Evolutionary conservation across 1,140 invertebrate species (phyloP).

Genomic region (Microplitis demolitor): DNA sequence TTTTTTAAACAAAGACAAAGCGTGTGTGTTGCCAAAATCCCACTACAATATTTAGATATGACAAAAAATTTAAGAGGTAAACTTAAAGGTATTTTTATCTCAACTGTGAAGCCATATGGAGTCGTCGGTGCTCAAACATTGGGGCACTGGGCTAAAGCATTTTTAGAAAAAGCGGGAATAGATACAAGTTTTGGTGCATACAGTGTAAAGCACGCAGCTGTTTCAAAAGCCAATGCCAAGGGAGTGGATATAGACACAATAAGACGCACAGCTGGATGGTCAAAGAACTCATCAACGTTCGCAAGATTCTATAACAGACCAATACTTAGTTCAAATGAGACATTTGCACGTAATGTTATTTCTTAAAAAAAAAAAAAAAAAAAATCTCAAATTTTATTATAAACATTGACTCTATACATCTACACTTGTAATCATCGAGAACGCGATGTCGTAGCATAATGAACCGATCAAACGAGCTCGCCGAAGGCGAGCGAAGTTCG

Average conservation of each 20-base stretch:
- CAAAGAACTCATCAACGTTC: neutral
- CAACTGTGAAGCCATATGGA: neutral
- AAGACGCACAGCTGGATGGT: neutral
- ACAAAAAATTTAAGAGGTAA: neutral
- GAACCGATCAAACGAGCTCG: no score
- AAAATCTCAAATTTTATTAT: no score
- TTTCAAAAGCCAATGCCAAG: neutral
- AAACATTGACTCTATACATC: no score
- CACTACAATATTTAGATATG: neutral
- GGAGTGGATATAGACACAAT: slow-evolving; percentile 4
- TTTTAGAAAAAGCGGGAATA: slow-evolving; percentile 6
- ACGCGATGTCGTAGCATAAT: no score
- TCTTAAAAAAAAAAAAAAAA: no score
- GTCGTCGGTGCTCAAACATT: neutral
- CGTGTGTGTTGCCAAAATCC: neutral
- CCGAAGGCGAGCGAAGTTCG: no score
- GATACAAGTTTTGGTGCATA: neutral
- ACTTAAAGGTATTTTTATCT: neutral
- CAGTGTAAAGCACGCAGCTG: slow-evolving; percentile 1
- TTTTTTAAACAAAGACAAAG: neutral
- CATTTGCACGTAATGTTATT: neutral
- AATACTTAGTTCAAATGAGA: neutral
- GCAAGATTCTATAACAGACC: slow-evolving; percentile 7
- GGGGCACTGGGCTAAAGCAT: neutral
- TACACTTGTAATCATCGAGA: no score